Base-by-base conservation (phyloP, 2,113 vertebrate species). In the Pterocles gutturalis region DNA sequence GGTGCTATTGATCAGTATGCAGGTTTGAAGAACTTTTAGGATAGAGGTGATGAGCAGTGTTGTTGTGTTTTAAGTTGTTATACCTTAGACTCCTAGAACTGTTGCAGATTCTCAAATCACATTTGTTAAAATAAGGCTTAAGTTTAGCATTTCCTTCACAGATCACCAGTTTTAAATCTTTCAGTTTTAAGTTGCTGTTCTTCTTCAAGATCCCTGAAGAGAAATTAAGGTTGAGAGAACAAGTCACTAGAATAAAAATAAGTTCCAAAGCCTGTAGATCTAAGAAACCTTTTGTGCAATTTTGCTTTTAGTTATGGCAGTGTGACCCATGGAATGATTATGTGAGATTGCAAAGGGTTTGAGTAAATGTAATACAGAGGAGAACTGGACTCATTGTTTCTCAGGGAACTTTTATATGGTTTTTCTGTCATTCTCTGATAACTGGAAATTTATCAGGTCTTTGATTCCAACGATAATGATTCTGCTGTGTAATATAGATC, bases 381-480 rank as follows among this genome's bases (percentile, higher is more conserved):
- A 79, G 45, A 85, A 79, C 4, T 95, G 70, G 65, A 34, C 41
- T 57, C 34, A 34, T 33, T 38, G 53, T 83, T 89, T 80, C 66
- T 90, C 80, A 26, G 57, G 75, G 73, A 91, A 75, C 48, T 96
- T 36, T 76, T 71, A 38, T 13, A 34, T 69, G 61, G 70, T 61
- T 93, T 91, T 96, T 76, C 66, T 84, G 67, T 61, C 54, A 45
- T 83, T 90, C 71, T 90, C 38, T 70, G 84, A 70, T 90, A 96
- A 72, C 62, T 85, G 49, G 71, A 85, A 53, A 91, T 93, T 93
- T 89, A 90, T 76, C 87, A 86, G 77, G 85, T 73, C 70, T 93
- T 83, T 80, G 90, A 90, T 93, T 91, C 55, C 16, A 3, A 16
- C 70, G 82, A 61, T 95, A 88, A 91, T 90, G 87, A 65, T 91